These are phyloP conservation scores for Drosophila flavopinicola DNA, from an alignment of 2,888 invertebrate species.

Conservation along the genomic window DNA sequence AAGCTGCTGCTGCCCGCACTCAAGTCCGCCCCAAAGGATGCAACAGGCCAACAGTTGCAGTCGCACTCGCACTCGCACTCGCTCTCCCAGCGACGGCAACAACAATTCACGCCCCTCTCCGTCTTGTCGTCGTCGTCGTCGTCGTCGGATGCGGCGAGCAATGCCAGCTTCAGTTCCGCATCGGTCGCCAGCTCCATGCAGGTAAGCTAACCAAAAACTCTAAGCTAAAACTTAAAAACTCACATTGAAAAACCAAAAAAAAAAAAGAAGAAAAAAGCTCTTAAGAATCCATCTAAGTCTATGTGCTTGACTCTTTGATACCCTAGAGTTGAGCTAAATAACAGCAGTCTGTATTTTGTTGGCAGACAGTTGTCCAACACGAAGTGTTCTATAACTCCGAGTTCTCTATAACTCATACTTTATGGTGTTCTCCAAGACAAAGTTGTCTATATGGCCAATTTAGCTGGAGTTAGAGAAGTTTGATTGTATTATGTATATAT, in stretches of 20 bases:
- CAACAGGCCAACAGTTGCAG: conserved; percentile 22
- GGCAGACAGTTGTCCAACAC: too few species aligned
- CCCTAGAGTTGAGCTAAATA: conserved; percentile 9
- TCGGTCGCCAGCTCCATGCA: conserved; percentile 84
- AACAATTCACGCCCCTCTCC: conserved; percentile 75
- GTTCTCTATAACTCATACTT: too few species aligned
- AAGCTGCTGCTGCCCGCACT: conserved; percentile 53
- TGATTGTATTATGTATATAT: too few species aligned
- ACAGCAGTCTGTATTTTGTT: neutral
- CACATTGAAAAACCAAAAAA: conserved; percentile 20
- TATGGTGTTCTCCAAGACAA: too few species aligned
- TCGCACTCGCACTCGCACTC: conserved; percentile 13
- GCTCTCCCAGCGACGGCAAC: conserved; percentile 52
- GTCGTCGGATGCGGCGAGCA: conserved; percentile 75
- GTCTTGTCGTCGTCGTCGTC: too few species aligned
- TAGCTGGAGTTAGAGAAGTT: too few species aligned
- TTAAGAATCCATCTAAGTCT: conserved; percentile 15
- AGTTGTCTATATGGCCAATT: too few species aligned
- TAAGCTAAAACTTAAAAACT: conserved; percentile 29
- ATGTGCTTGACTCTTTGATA: conserved; percentile 2
- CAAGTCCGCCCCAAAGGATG: conserved; percentile 54
- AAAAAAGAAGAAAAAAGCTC: conserved; percentile 6
- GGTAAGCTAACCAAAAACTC: conserved; percentile 71
- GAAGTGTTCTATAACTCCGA: too few species aligned
- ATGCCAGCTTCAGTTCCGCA: conserved; percentile 84